Conservation (phyloP, 1,140 invertebrate genomes). For the Drosophila elegans region DNA sequence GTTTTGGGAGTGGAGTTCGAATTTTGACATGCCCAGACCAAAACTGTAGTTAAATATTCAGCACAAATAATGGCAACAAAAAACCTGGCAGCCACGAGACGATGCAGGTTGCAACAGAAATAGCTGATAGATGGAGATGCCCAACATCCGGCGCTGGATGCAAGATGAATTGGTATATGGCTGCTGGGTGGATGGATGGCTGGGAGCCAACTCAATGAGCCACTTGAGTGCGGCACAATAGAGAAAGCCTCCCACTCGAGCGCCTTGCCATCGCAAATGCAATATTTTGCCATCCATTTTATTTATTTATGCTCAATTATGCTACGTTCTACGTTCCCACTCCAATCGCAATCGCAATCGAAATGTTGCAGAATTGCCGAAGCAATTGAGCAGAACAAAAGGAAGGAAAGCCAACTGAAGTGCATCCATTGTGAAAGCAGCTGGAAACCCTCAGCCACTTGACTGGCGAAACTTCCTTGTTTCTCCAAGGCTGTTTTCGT, state of each 20-base stretch:
- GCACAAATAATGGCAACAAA: constrained; percentile 16
- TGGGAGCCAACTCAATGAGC: constrained; percentile 42
- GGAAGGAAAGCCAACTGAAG: constrained; percentile 42
- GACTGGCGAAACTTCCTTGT: constrained; percentile 48
- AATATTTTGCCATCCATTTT: constrained; percentile 49
- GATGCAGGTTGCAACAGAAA: constrained; percentile 40
- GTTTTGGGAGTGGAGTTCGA: constrained; percentile 35
- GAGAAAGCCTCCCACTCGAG: constrained; percentile 18
- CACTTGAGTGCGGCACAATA: constrained; percentile 52
- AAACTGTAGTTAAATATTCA: constrained; percentile 43
- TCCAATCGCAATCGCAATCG: constrained; percentile 34
- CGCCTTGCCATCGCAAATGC: constrained; percentile 33
- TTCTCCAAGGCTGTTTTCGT: constrained; percentile 54
- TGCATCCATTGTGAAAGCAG: constrained; percentile 51
- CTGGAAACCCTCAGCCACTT: constrained; percentile 59
- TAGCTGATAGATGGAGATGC: constrained; percentile 45
- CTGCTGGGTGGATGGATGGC: constrained; percentile 6
- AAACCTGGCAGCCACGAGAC: constrained; percentile 1
- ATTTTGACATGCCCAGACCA: constrained; percentile 3
- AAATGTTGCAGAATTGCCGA: constrained; percentile 38
- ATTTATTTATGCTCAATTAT: constrained; percentile 70
- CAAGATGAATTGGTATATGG: constrained; percentile 13
- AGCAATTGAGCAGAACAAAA: constrained; percentile 6
- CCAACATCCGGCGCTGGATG: constrained; percentile 34
- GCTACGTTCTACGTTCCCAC: constrained; percentile 41